Percentiles rank a stretch among this genome's conserved stretches.
phyloP scores from a whole-genome alignment of 2,113 vertebrate genomes.

The Coracopsis vasa region DNA sequence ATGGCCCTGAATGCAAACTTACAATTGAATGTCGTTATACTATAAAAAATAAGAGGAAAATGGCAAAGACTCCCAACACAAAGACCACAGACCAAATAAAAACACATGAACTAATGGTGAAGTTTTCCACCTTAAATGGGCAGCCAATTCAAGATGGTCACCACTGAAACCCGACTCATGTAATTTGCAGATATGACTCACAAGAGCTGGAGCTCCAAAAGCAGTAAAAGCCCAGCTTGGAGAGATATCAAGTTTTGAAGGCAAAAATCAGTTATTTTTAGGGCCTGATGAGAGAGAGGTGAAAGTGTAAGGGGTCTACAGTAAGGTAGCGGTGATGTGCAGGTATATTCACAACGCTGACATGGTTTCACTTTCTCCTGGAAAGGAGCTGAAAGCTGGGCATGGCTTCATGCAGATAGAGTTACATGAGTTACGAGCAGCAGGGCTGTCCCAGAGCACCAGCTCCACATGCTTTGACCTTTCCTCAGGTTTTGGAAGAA shows the following conservation, averaged over 20 bases:
- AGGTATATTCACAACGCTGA: background rate
- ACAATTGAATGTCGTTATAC: background rate
- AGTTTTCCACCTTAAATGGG: constrained; percentile 42
- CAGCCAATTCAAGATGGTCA: constrained; percentile 18
- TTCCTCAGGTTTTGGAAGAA: constrained; percentile 22
- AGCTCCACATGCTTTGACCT: background rate
- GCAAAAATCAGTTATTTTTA: constrained; percentile 6
- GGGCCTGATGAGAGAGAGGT: constrained; percentile 11
- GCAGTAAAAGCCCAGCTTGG: constrained; percentile 21
- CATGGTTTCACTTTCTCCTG: background rate
- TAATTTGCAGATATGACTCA: constrained; percentile 62
- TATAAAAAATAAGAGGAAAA: background rate
- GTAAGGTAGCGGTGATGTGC: background rate
- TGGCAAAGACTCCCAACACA: background rate
- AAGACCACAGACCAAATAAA: constrained; percentile 11
- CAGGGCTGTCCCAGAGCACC: background rate
- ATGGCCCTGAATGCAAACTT: background rate
- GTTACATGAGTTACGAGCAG: background rate
- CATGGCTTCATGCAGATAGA: background rate
- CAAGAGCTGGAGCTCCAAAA: constrained; percentile 30
- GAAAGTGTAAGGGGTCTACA: background rate
- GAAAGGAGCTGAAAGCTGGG: background rate
- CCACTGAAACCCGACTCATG: constrained; percentile 39
- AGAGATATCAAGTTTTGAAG: background rate
- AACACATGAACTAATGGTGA: background rate